Percentiles rank a stretch among this genome's conserved stretches.
Conservation (phyloP, 1,140 invertebrate species). For the Zaprionus ornatus region DNA sequence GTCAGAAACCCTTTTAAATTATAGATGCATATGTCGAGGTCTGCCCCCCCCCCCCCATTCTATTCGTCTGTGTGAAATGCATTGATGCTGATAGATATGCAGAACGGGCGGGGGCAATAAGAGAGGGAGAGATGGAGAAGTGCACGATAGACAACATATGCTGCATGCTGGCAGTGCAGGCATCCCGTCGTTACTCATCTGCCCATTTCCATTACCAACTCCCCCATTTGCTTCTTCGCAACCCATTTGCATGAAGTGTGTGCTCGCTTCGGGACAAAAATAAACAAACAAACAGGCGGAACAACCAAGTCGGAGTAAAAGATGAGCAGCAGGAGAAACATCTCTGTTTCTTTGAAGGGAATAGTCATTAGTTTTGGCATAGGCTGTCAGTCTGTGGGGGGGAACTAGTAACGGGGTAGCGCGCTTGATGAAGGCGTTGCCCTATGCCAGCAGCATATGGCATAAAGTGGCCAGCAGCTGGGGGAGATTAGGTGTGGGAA, state of each 20-base stretch:
- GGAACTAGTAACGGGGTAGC: neutral
- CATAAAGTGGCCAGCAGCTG: slow-evolving; percentile 21
- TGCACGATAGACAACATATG: slow-evolving; percentile 50
- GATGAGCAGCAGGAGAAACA: slow-evolving; percentile 35
- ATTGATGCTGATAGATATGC: slow-evolving; percentile 67
- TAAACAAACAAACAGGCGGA: slow-evolving; percentile 70
- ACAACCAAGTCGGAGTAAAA: slow-evolving; percentile 21
- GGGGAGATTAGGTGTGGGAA: slow-evolving; percentile 8
- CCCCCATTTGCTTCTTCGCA: no score
- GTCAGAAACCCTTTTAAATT: slow-evolving; percentile 72
- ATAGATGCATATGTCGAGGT: slow-evolving; percentile 2
- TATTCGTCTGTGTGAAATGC: slow-evolving; percentile 53
- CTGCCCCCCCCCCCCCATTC: neutral
- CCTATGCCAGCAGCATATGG: slow-evolving; percentile 35
- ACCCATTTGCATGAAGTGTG: slow-evolving; percentile 67
- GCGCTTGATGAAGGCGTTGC: slow-evolving; percentile 36
- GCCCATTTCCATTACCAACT: slow-evolving; percentile 6
- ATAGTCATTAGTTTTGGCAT: slow-evolving; percentile 72
- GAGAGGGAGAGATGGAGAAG: slow-evolving; percentile 23
- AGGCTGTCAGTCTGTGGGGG: slow-evolving; percentile 19
- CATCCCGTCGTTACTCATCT: neutral
- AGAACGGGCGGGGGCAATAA: slow-evolving; percentile 12
- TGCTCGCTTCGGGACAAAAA: slow-evolving; percentile 53
- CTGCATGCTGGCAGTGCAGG: slow-evolving; percentile 15
- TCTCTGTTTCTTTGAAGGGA: slow-evolving; percentile 67